Conservation (phyloP, 1,140 invertebrate species). For the Lordiphosa clarofinis region DNA sequence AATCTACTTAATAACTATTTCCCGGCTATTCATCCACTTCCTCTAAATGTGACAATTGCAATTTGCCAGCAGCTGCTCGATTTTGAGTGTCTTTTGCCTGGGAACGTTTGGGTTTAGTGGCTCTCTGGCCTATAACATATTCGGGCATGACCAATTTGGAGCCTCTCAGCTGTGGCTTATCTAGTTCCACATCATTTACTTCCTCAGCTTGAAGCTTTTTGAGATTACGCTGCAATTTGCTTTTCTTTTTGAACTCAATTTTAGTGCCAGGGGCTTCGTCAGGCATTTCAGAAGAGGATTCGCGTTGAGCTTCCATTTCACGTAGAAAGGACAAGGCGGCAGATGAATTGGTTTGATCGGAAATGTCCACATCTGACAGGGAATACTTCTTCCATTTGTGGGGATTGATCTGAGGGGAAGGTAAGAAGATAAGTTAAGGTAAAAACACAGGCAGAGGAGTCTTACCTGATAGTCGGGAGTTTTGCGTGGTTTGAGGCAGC, state of each 20-base stretch:
- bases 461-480: slow-evolving; percentile 85
- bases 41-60: slow-evolving; percentile 84
- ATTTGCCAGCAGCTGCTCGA: slow-evolving; percentile 68
- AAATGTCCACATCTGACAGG: slow-evolving; percentile 88
- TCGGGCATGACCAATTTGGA: slow-evolving; percentile 89
- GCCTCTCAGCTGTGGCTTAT: slow-evolving; percentile 82
- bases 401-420: slow-evolving; percentile 82
- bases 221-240: slow-evolving; percentile 57
- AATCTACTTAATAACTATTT: too few relatives aligned
- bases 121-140: slow-evolving; percentile 87
- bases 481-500: slow-evolving; percentile 80
- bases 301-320: slow-evolving; percentile 83
- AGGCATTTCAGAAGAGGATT: slow-evolving; percentile 40
- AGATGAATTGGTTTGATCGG: slow-evolving; percentile 86
- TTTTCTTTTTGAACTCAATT: slow-evolving; percentile 81
- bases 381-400: slow-evolving; percentile 89
- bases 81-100: slow-evolving; percentile 55
- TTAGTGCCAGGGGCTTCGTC: slow-evolving; percentile 65
- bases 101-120: slow-evolving; percentile 68
- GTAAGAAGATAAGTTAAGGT: slow-evolving; percentile 9
- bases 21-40: slow-evolving; percentile 78
- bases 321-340: slow-evolving; percentile 86
- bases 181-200: slow-evolving; percentile 55
- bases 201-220: slow-evolving; percentile 69
- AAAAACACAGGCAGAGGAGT: too few relatives aligned